A percentile compares a stretch with the other conserved stretches of the same genome.
Conservation (phyloP, 2,113 vertebrate genomes). For the Coryphaenoides rupestris region DNA sequence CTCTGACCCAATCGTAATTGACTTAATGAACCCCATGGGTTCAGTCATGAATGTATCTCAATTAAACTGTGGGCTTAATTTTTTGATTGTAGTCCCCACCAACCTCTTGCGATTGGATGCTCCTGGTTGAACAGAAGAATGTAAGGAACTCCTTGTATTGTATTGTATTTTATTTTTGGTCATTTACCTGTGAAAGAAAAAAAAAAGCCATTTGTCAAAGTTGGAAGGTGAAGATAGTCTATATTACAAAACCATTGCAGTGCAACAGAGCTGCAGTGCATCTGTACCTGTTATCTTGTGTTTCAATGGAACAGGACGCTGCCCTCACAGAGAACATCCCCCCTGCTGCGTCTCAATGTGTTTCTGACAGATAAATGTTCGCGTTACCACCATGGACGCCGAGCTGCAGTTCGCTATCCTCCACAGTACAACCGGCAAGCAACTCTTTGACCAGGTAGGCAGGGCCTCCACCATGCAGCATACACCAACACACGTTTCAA, state of each 20-base stretch:
- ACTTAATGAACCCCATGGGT: conserved; percentile 36
- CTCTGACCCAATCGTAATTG: conserved; percentile 23
- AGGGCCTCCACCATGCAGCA: conserved; percentile 8
- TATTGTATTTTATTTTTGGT: conserved; percentile 34
- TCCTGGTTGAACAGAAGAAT: conserved; percentile 71
- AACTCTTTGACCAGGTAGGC: conserved; percentile 96
- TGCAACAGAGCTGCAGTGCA: conserved; percentile 6
- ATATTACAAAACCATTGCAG: conserved; percentile 18
- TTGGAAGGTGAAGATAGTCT: conserved; percentile 30
- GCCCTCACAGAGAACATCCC: conserved; percentile 15
- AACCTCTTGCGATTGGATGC: conserved; percentile 67
- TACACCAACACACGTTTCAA: not conserved
- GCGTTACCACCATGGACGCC: conserved; percentile 96
- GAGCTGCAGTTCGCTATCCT: conserved; percentile 98
- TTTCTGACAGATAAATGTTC: conserved; percentile 84
- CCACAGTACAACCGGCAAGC: conserved; percentile 94
- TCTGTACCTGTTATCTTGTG: conserved; percentile 28
- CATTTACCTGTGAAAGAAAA: conserved; percentile 49
- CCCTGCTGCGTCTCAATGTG: conserved; percentile 23
- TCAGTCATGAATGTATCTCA: conserved; percentile 38
- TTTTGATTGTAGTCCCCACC: conserved; percentile 66
- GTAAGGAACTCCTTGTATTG: conserved; percentile 53
- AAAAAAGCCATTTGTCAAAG: conserved; percentile 24
- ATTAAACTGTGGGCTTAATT: conserved; percentile 56
- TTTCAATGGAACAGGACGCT: conserved; percentile 31